A percentile compares a stretch with the other conserved stretches of the same genome.
Evolutionary conservation across 1,140 invertebrate species (phyloP).

Genomic region (Paralvinella palmiformis): DNA sequence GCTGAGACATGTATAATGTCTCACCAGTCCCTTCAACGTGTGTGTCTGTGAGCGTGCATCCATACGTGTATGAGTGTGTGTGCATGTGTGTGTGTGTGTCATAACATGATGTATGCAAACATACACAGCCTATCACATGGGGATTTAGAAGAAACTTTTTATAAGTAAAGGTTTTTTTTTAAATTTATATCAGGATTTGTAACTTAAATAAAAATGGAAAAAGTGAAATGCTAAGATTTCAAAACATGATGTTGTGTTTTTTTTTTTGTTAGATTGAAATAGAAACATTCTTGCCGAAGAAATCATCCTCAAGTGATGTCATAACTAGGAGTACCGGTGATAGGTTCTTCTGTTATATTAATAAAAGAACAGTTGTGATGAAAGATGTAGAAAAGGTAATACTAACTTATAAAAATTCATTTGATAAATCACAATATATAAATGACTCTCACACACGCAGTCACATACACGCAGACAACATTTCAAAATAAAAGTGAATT

Average conservation of each 20-base stretch:
- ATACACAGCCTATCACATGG: background rate
- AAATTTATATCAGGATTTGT: background rate
- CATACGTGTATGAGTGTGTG: no score
- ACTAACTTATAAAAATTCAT: conserved; percentile 6
- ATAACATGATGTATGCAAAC: background rate
- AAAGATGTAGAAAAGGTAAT: conserved; percentile 58
- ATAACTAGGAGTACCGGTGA: conserved; percentile 36
- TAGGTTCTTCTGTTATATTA: conserved; percentile 52
- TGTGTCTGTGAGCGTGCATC: no score
- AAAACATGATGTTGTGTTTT: conserved; percentile 10
- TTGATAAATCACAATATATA: background rate
- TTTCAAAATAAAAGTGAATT: no score
- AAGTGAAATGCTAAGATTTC: background rate
- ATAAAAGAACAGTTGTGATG: conserved; percentile 56
- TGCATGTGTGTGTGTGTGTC: conserved; percentile 1
- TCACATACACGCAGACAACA: no score
- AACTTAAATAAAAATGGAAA: background rate
- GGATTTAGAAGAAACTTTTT: background rate
- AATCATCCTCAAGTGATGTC: conserved; percentile 36
- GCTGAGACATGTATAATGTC: no score
- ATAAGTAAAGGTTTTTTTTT: background rate
- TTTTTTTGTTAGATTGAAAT: conserved; percentile 45
- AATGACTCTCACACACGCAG: no score
- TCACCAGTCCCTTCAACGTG: no score
- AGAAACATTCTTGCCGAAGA: conserved; percentile 53